Evolutionary conservation across 2,888 invertebrate genomes (phyloP).

Genomic region (Ophioninae sp.): DNA sequence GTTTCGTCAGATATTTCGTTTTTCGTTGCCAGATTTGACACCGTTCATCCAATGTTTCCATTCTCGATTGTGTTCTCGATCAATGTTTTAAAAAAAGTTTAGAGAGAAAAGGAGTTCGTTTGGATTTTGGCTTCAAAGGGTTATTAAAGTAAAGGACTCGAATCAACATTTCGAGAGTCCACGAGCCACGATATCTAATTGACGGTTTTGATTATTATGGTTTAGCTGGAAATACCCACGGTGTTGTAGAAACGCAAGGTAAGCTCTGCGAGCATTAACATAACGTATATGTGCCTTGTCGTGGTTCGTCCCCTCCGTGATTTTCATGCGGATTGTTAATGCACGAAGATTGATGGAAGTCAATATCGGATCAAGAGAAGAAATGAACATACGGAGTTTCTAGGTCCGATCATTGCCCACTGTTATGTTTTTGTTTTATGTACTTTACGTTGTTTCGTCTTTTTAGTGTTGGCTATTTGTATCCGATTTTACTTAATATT

Average conservation of each 20-base stretch:
- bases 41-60: too few relatives aligned
- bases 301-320: slow-evolving; percentile 33
- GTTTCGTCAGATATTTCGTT: too few relatives aligned
- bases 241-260: slow-evolving; percentile 79
- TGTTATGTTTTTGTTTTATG: slow-evolving; percentile 1
- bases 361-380: slow-evolving; percentile 27
- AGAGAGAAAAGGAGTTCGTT: too few relatives aligned
- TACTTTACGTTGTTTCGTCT: not conserved
- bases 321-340: slow-evolving; percentile 26
- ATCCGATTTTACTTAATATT: not conserved
- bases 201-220: slow-evolving; percentile 68
- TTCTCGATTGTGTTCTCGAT: too few relatives aligned
- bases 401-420: slow-evolving; percentile 36
- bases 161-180: not conserved
- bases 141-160: not conserved
- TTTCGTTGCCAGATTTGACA: too few relatives aligned
- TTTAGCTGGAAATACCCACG: slow-evolving; percentile 79
- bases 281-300: slow-evolving; percentile 58
- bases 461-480: slow-evolving; percentile 6
- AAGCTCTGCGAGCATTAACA: slow-evolving; percentile 66
- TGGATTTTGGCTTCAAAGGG: slow-evolving; percentile 2
- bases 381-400: slow-evolving; percentile 14
- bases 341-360: slow-evolving; percentile 26
- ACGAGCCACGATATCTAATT: slow-evolving; percentile 50
- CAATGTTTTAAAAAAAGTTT: too few relatives aligned